phyloP scores from a whole-genome alignment of 2,797 vertebrate species.

The Zenarchopterus dispar region DNA sequence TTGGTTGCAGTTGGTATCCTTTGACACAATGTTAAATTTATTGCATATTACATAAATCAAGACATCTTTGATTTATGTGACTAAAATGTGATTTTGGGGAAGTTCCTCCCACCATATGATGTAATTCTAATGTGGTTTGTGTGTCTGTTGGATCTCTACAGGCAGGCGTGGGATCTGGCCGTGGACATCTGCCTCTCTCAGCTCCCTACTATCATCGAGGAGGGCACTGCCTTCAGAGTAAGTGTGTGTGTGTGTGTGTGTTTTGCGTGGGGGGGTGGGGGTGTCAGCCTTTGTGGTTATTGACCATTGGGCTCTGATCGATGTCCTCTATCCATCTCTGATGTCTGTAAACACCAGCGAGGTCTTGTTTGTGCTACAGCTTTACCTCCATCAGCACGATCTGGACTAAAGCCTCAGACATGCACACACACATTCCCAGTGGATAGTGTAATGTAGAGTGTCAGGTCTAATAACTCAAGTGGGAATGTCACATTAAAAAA shows the following conservation, averaged over 20 bases:
- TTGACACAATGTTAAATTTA: not conserved
- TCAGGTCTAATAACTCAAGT: constrained; percentile 63
- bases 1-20: too few species aligned
- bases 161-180: constrained; percentile 98
- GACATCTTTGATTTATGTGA: too few species aligned
- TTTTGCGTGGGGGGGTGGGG: constrained; percentile 43
- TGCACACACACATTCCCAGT: constrained; percentile 26
- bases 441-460: constrained; percentile 57
- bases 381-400: constrained; percentile 35
- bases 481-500: constrained; percentile 49
- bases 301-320: constrained; percentile 42
- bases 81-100: not conserved
- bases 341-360: constrained; percentile 39
- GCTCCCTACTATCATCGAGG: constrained; percentile 96
- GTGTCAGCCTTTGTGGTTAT: constrained; percentile 11
- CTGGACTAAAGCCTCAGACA: constrained; percentile 47
- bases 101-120: constrained; percentile 2
- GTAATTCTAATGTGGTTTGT: constrained; percentile 12
- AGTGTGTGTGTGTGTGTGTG: constrained; percentile 66
- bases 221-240: constrained; percentile 96
- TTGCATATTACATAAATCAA: too few species aligned
- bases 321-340: constrained; percentile 42
- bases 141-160: constrained; percentile 61
- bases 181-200: constrained; percentile 99
- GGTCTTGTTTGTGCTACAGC: constrained; percentile 49